phyloP scores from a whole-genome alignment of 2,888 invertebrate species.

The Heliconius sara region DNA sequence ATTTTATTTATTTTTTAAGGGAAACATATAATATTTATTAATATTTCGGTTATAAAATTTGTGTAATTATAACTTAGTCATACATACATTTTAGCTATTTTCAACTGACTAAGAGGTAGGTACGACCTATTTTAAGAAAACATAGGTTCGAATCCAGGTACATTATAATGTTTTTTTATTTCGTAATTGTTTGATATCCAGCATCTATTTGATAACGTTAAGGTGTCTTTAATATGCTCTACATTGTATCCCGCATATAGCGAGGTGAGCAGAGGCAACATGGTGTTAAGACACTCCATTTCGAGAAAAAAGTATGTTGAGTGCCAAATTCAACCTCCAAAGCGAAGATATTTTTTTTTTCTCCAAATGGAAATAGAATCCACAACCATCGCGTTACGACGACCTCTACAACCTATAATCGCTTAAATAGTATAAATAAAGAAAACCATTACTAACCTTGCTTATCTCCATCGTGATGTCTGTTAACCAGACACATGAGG shows the following conservation, averaged over 20 bases:
- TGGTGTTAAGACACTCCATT: not conserved
- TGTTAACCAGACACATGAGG: conserved; percentile 90
- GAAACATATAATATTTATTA: too few species aligned
- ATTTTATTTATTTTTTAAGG: too few species aligned
- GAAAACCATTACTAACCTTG: conserved; percentile 57
- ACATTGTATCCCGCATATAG: not conserved
- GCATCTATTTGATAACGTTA: too few species aligned
- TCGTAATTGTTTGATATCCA: too few species aligned
- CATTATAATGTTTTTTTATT: not conserved
- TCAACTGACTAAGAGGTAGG: too few species aligned
- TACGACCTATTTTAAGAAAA: too few species aligned
- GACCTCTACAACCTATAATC: too few species aligned
- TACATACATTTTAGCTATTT: too few species aligned
- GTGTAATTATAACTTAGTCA: too few species aligned
- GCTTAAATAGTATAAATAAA: not conserved
- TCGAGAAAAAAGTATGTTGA: not conserved
- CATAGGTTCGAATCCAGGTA: not conserved
- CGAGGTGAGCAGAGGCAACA: not conserved
- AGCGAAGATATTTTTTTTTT: not conserved
- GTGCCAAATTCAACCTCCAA: not conserved
- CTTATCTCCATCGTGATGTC: conserved; percentile 83
- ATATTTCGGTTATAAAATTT: too few species aligned
- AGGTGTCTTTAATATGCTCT: too few species aligned
- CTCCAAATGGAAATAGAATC: not conserved
- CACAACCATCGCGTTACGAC: not conserved